Evolutionary conservation across 2,888 invertebrate genomes (phyloP).

Genomic region (Eupithecia subfuscata): DNA sequence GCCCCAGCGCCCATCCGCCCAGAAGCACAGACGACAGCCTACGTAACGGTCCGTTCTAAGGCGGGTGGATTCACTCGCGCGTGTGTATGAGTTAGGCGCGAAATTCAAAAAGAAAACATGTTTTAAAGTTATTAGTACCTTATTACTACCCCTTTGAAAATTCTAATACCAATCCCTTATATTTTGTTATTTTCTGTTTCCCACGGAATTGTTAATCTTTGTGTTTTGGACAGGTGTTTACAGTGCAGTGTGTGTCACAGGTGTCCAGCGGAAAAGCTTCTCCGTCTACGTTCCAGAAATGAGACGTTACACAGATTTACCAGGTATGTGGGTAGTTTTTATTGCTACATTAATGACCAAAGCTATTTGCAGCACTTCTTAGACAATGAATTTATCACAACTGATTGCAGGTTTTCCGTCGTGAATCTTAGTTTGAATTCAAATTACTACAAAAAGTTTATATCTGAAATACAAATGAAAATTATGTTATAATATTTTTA

Average conservation of each 20-base stretch:
- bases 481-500: too few species aligned
- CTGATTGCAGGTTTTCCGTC: neutral
- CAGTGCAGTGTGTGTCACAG: conserved; percentile 69
- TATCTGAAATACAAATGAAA: neutral
- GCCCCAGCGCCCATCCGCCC: conserved; percentile 74
- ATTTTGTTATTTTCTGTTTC: conserved; percentile 1
- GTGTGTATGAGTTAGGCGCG: conserved; percentile 70
- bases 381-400: neutral
- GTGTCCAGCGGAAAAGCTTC: conserved; percentile 66
- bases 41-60: conserved; percentile 73
- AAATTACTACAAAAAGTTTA: neutral
- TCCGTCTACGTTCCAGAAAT: conserved; percentile 56
- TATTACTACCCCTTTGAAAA: conserved; percentile 23
- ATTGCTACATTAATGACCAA: neutral
- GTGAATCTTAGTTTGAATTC: neutral
- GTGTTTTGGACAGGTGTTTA: conserved; percentile 67
- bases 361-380: neutral
- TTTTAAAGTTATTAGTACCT: conserved; percentile 43
- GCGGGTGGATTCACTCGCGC: conserved; percentile 61
- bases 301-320: conserved; percentile 72
- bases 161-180: conserved; percentile 36
- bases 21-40: conserved; percentile 75
- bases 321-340: conserved; percentile 61
- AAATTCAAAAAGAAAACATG: conserved; percentile 53
- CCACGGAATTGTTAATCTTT: conserved; percentile 50